A percentile compares a stretch with the other conserved stretches of the same genome.
phyloP scores from a whole-genome alignment of 2,113 vertebrate genomes.

The Thamnophis sirtalis region DNA sequence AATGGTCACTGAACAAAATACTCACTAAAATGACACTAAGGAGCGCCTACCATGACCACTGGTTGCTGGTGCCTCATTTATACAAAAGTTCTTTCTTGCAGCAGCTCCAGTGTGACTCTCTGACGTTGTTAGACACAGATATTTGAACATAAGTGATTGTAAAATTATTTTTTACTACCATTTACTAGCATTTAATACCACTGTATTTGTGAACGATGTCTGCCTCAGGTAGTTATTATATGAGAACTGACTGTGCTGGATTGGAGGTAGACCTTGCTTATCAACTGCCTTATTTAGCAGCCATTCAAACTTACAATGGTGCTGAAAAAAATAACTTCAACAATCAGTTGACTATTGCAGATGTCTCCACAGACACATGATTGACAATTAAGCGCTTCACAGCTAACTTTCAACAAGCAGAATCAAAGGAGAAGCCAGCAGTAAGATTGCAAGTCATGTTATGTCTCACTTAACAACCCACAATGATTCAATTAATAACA shows the following conservation, averaged over 20 bases:
- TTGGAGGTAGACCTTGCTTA: not conserved
- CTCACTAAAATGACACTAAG: not conserved
- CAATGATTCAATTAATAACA: not conserved
- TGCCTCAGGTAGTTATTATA: not conserved
- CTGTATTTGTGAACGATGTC: not conserved
- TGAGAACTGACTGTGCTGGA: not conserved
- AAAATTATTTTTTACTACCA: not conserved
- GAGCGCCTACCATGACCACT: not conserved
- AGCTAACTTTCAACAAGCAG: not conserved
- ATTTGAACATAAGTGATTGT: not conserved
- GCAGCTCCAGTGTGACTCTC: not conserved
- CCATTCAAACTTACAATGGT: not conserved
- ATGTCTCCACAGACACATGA: not conserved
- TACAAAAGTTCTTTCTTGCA: not conserved
- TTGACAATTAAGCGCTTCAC: not conserved
- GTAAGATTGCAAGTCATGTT: not conserved
- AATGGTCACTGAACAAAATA: not conserved
- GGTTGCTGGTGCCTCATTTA: not conserved
- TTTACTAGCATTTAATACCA: not conserved
- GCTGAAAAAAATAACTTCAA: not conserved
- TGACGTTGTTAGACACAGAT: not conserved
- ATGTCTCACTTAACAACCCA: not conserved
- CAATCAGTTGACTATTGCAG: not conserved
- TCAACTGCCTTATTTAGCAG: not conserved
- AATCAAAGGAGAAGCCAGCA: not conserved